A percentile compares a stretch with the other conserved stretches of the same genome.
Evolutionary conservation across 2,797 vertebrate genomes (phyloP).

Genomic region (Tenualosa thibaudeaui): DNA sequence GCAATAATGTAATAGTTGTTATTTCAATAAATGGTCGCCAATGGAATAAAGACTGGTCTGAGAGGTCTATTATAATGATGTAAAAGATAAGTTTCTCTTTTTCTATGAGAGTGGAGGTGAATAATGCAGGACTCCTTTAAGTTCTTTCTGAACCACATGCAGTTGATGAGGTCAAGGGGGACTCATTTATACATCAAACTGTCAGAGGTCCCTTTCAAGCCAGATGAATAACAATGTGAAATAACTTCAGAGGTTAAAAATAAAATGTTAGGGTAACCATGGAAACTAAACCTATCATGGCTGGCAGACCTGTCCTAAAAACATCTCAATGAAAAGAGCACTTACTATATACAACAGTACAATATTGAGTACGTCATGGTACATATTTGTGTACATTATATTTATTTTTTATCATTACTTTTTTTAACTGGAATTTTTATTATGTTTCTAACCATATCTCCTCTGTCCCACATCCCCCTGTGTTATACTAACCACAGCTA

Average conservation of each 20-base stretch:
- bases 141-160: slow-evolving; percentile 2
- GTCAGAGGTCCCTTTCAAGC: slow-evolving; percentile 22
- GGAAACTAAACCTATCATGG: slow-evolving; percentile 18
- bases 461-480: not conserved
- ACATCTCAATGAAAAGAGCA: not conserved
- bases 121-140: slow-evolving; percentile 18
- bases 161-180: slow-evolving; percentile 24
- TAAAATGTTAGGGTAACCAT: slow-evolving; percentile 14
- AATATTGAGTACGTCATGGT: not conserved
- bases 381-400: not conserved
- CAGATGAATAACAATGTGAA: slow-evolving; percentile 14
- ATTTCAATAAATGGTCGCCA: not conserved
- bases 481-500: not conserved
- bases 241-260: slow-evolving; percentile 13
- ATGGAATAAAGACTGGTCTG: not conserved
- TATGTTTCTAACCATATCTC: not conserved
- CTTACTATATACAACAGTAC: not conserved
- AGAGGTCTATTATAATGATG: not conserved
- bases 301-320: slow-evolving; percentile 8
- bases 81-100: not conserved
- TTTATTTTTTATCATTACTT: not conserved
- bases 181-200: slow-evolving; percentile 1
- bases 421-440: not conserved
- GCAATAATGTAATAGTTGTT: slow-evolving; percentile 11
- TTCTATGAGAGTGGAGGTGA: not conserved